Evolutionary conservation across 2,113 vertebrate genomes (phyloP).

Genomic region (Pachyramphus minor): DNA sequence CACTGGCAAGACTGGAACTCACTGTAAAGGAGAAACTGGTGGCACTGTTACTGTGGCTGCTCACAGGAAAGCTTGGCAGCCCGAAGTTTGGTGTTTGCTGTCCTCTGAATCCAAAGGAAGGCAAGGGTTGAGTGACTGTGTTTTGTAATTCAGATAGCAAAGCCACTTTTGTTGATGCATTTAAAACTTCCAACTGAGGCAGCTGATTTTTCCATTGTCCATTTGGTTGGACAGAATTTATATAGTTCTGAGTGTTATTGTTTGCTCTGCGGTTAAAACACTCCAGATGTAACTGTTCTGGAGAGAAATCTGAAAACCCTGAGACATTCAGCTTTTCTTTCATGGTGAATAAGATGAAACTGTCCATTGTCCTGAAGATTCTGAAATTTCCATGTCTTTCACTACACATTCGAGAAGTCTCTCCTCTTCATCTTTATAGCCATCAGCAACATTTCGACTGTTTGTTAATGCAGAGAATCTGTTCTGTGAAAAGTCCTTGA

Average conservation of each 20-base stretch:
- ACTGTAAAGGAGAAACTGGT: conserved; percentile 77
- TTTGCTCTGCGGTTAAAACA: conserved; percentile 77
- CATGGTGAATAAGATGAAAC: conserved; percentile 80
- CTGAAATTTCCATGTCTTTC: conserved; percentile 83
- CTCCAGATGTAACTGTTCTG: conserved; percentile 86
- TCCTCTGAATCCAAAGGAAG: conserved; percentile 69
- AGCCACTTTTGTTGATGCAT: conserved; percentile 66
- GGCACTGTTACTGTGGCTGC: not conserved
- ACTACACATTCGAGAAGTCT: conserved; percentile 68
- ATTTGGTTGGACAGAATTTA: conserved; percentile 74
- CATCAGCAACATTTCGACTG: not conserved
- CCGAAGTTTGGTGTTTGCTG: conserved; percentile 63
- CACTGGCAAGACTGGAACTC: conserved; percentile 36
- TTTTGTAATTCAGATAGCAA: conserved; percentile 79
- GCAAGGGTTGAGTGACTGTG: conserved; percentile 4
- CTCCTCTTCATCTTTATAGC: not conserved
- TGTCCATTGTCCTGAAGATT: conserved; percentile 85
- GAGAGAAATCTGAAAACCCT: conserved; percentile 85
- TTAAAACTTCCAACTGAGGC: conserved; percentile 78
- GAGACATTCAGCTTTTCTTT: conserved; percentile 75
- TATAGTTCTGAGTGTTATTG: conserved; percentile 78
- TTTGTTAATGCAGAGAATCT: not conserved
- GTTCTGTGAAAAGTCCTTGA: not conserved
- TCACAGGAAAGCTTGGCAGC: conserved; percentile 71
- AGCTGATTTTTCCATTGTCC: conserved; percentile 81